Conservation (phyloP, 2,797 vertebrate genomes). For the Sparidentex hasta region DNA sequence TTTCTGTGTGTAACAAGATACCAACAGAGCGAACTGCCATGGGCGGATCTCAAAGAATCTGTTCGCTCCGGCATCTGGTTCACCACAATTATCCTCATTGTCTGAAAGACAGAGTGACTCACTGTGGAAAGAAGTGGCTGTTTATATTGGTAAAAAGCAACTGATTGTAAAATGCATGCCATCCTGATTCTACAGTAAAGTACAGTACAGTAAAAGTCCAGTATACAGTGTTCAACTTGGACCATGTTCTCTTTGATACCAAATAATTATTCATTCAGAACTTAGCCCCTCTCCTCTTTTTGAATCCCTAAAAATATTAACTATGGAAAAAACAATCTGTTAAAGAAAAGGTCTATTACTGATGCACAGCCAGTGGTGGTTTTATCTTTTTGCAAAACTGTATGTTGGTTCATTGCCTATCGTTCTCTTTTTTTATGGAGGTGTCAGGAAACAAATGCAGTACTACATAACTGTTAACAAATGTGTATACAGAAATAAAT, state of each 20-base stretch:
- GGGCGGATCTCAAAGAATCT: conserved; percentile 68
- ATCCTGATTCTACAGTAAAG: conserved; percentile 79
- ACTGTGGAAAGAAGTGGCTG: conserved; percentile 76
- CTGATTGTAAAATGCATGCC: conserved; percentile 88
- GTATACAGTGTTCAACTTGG: conserved; percentile 72
- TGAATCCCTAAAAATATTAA: conserved; percentile 57
- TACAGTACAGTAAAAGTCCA: conserved; percentile 74
- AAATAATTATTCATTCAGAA: conserved; percentile 67
- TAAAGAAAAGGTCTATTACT: conserved; percentile 63
- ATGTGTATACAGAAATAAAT: conserved; percentile 89
- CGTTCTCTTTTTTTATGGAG: conserved; percentile 87
- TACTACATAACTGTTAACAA: conserved; percentile 88
- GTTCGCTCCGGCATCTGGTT: conserved; percentile 72
- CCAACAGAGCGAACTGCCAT: conserved; percentile 66
- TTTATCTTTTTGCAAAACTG: conserved; percentile 81
- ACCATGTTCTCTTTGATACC: conserved; percentile 75
- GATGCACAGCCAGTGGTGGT: conserved; percentile 81
- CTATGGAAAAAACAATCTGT: conserved; percentile 45
- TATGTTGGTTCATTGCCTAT: conserved; percentile 85
- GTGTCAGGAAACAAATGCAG: conserved; percentile 84
- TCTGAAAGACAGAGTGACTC: conserved; percentile 76
- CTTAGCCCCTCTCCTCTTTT: conserved; percentile 37
- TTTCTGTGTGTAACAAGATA: conserved; percentile 80
- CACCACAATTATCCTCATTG: conserved; percentile 73
- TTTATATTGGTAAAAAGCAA: conserved; percentile 81